Base-by-base conservation (phyloP, 2,113 vertebrate species). In the Heterotilapia buettikoferi region DNA sequence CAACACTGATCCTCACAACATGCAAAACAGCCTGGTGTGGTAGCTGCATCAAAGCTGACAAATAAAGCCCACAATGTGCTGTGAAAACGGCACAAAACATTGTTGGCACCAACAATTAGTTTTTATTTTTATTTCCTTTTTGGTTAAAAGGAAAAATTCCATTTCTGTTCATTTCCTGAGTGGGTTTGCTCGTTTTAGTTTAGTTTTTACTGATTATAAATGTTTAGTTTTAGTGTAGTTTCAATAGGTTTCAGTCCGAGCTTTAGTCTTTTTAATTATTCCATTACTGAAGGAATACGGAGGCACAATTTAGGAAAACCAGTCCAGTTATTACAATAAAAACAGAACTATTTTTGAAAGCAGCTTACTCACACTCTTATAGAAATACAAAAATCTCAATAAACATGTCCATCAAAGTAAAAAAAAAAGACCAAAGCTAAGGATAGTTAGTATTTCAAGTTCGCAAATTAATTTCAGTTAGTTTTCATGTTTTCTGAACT, bases 211-310 rank as follows among this genome's bases (percentile, higher is more conserved):
- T 38, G 61, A 7, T 66, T 66, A 21, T n/a, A 66, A 66, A 66
- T 38, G 33, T 66, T 66, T 66, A 2, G 33, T 13, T 66, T n/a
- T 66, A 66, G 33, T 38, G 31, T 66, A 5, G 61, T 66, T 66
- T 38, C 0, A 1, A 38, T 38, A 7, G 0, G 61, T 66, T n/a
- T 66, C 61, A 38, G 31, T 7, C 4, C 5, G 18, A n/a, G 10
- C 31, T 66, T 63, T 21, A 66, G 3, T 66, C 19, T 66, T 66
- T 38, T 66, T 13, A 38, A 66, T 66, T 66, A 66, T 5, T 66
- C 6, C 4, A 63, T 0, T n/a, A 63, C 18, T 38, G 19, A 66
- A 21, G 33, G 33, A 36, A 66, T 66, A 0, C 2, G 1, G 33
- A 38, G 18, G 61, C 18, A n/a, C 18, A n/a, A 38, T 38, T 66